phyloP scores from a whole-genome alignment of 2,113 vertebrate genomes.

The Alligator sinensis region DNA sequence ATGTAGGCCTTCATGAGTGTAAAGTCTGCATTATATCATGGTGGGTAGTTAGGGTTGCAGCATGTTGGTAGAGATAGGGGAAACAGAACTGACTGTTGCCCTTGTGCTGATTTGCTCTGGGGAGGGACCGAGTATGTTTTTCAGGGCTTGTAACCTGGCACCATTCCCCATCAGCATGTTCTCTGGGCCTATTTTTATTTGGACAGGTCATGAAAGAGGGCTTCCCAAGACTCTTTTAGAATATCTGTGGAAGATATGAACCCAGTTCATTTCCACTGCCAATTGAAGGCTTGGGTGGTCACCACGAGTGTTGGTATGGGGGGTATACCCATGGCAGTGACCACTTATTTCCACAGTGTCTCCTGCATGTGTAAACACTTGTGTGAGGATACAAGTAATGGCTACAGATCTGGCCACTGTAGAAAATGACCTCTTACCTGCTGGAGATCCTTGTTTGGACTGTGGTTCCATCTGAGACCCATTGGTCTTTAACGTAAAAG shows the following conservation, averaged over 20 bases:
- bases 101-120: neutral
- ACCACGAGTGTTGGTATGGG: neutral
- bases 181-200: neutral
- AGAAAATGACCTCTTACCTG: slow-evolving; percentile 81
- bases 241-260: neutral
- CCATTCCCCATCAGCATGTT: neutral
- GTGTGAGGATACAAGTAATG: neutral
- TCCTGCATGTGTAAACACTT: neutral
- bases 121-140: neutral
- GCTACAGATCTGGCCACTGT: neutral
- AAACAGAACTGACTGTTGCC: neutral
- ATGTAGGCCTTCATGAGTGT: neutral
- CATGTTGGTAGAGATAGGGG: neutral
- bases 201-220: neutral
- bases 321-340: neutral
- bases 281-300: neutral
- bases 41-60: neutral
- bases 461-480: slow-evolving; percentile 90
- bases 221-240: neutral
- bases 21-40: neutral
- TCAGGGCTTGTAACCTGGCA: neutral
- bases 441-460: slow-evolving; percentile 88
- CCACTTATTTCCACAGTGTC: neutral
- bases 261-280: neutral
- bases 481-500: slow-evolving; percentile 85